Evolutionary conservation across 2,888 invertebrate species (phyloP), one percentile per base, ranked within the genome.

Genomic region (Cheiracanthium punctorium): DNA sequence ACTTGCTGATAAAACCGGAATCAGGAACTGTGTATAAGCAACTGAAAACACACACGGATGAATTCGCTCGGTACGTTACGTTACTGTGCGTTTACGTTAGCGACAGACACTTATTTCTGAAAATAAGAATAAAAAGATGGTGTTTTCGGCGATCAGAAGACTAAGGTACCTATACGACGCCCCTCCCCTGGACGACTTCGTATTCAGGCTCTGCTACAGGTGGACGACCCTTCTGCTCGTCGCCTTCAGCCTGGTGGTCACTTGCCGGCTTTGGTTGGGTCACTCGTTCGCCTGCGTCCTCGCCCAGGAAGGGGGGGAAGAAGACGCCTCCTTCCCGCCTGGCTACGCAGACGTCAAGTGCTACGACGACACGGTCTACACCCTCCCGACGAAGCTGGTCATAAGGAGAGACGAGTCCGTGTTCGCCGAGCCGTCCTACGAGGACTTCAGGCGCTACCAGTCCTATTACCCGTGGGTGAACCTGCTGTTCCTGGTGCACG

Each of bases 401-500:
- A 69, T 33, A 4, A 5, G n/a, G 33, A 71, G n/a, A 5, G 37
- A 65, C 12, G 20, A 24, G 12, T 7, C 20, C 4, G 8, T 12
- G 12, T 29, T 14, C 5, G 1, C 14, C 12, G 48, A 33, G 0
- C 71, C 82, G 0, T 1, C n/a, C 0, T 7, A 7, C 7, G 69
- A 70, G 14, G 24, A 43, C 20, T 72, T 28, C 48, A 37, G 71
- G 2, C 64, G 82, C 0, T 29, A 85, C 32, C 71, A 71, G 12
- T 2, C 14, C 20, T 75, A 65, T 52, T 86, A 86, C 1, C 29
- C 74, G 0, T 86, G 85, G 85, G 85, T 80, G n/a, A 86, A 86
- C 43, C 33, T 86, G 5, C 20, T 86, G 1, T 64, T 86, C 33
- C 33, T 86, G 2, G 71, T 86, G 1, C 85, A 86, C 1, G 85